Conservation (phyloP, 2,113 vertebrate genomes). For the Pseudopipra pipra region DNA sequence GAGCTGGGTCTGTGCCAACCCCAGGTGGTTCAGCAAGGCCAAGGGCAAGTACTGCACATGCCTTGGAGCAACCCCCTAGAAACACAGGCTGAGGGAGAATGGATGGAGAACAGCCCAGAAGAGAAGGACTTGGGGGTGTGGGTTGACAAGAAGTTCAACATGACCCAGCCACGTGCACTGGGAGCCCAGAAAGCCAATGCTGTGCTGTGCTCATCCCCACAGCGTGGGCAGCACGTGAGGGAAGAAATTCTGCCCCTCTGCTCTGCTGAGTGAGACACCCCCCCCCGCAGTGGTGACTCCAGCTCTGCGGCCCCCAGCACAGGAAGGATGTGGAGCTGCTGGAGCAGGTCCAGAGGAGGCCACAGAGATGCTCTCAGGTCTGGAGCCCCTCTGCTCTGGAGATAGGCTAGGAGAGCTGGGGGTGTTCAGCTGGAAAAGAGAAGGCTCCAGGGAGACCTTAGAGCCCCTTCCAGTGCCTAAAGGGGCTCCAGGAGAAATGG, state of each 20-base stretch:
- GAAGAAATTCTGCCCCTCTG: neutral
- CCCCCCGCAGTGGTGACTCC: neutral
- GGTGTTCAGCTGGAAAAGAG: neutral
- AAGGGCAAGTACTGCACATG: neutral
- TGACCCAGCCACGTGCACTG: accelerated
- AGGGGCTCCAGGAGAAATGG: neutral
- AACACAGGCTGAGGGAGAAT: neutral
- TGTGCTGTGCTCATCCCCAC: neutral
- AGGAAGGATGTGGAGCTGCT: neutral
- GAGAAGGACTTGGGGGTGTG: neutral
- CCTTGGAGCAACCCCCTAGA: neutral
- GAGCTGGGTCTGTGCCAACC: neutral
- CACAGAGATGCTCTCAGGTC: neutral
- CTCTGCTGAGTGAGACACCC: neutral
- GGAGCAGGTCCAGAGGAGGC: neutral
- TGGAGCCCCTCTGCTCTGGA: neutral
- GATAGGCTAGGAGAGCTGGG: neutral
- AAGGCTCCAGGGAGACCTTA: neutral
- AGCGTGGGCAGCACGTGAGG: neutral
- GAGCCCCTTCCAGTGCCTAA: neutral
- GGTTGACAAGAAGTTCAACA: neutral
- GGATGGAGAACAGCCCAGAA: neutral
- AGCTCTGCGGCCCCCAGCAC: neutral
- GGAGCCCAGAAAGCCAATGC: neutral
- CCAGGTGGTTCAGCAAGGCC: neutral